Evolutionary conservation across 2,113 vertebrate species (phyloP).

Genomic region (Potamarius usumacintae): DNA sequence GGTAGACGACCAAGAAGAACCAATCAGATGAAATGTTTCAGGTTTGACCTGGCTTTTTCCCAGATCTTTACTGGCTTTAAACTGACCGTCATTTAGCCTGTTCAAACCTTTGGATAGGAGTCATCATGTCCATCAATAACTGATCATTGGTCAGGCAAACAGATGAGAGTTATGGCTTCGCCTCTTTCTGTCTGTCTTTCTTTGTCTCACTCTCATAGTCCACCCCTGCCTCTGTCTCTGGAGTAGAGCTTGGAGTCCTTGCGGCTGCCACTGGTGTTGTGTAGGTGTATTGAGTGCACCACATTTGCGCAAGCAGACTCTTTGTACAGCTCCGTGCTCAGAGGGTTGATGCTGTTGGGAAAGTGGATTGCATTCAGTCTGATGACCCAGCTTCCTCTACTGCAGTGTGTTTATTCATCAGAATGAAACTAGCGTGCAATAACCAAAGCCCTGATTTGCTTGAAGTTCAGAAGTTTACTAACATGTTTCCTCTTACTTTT

Average conservation of each 20-base stretch:
- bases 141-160: slow-evolving; percentile 3
- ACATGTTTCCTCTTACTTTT: not conserved
- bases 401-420: not conserved
- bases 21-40: not conserved
- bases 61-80: not conserved
- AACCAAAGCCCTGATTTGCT: not conserved
- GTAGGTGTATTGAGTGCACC: slow-evolving; percentile 22
- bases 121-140: not conserved
- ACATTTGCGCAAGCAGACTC: not conserved
- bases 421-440: not conserved
- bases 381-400: not conserved
- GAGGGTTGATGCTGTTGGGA: not conserved
- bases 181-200: not conserved
- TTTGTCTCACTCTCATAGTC: not conserved
- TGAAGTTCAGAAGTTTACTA: not conserved
- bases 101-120: not conserved
- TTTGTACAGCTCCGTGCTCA: slow-evolving; percentile 5
- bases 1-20: not conserved
- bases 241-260: not conserved
- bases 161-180: not conserved
- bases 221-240: not conserved
- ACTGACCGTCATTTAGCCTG: not conserved
- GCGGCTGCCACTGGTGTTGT: not conserved
- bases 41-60: not conserved
- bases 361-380: not conserved